These are phyloP conservation scores for Albula goreensis DNA, from an alignment of 2,113 vertebrate genomes.

Conservation along the genomic window DNA sequence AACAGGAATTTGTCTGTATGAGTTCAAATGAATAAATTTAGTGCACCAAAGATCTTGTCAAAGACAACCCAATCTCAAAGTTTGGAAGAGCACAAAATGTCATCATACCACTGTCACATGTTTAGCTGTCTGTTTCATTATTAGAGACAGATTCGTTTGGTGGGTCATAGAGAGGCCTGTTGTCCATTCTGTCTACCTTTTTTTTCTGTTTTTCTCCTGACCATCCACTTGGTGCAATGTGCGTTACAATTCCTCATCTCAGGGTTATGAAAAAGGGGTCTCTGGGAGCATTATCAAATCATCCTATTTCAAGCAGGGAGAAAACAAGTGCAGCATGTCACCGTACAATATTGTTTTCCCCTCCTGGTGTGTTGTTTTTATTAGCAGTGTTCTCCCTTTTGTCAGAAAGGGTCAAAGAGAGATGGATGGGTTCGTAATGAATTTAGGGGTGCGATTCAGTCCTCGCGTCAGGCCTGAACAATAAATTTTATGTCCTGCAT, in stretches of 20 bases:
- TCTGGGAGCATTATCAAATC: not conserved
- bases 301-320: slow-evolving; percentile 1
- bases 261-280: not conserved
- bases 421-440: not conserved
- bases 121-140: too few species aligned
- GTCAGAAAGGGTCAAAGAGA: not conserved
- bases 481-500: not conserved
- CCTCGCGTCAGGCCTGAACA: not conserved
- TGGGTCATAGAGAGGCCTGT: too few species aligned
- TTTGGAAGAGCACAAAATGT: too few species aligned
- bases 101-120: too few species aligned
- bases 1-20: too few species aligned
- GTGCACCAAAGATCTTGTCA: too few species aligned
- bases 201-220: not conserved
- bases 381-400: not conserved
- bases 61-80: too few species aligned
- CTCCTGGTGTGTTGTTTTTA: not conserved
- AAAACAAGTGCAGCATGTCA: not conserved
- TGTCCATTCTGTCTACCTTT: not conserved
- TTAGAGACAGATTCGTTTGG: too few species aligned
- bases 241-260: not conserved
- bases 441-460: not conserved
- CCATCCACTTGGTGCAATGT: not conserved
- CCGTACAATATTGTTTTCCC: not conserved
- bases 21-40: too few species aligned